Base-by-base conservation (phyloP, 2,797 vertebrate species). In the Nannoperca australis region DNA sequence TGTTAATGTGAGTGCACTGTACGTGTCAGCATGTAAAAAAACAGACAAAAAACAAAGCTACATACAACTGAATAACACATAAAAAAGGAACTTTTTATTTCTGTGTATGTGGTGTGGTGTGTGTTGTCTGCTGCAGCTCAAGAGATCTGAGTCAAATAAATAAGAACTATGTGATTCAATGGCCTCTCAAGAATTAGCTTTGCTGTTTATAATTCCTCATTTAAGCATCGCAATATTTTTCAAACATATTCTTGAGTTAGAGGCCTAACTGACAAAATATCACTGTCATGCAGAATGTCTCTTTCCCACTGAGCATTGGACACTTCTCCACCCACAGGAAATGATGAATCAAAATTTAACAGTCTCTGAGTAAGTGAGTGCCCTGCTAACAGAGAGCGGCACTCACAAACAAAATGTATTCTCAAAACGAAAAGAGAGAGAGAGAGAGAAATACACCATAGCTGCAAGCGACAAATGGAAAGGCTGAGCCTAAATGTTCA, bases 341-440 rank as follows among this genome's bases (percentile, higher is more conserved):
- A 84, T 65, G 71, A 89, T 87, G 69, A 87, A 82, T 87, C 71
- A 58, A 85, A 78, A 61, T 78, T 49, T 45, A 81, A 70, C 50
- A 20, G 68, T 71, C 55, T 78, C 74, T 58, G 67, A 49, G 73
- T 49, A 62, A 84, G 79, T 44, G 64, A 75, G 70, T 3, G 20
- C 71, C 44, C 64, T 13, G 7, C 72, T 72, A 65, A 79, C 63
- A 40, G 62, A 75, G 73, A 70, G 63, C n/a, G 54, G 22, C 51
- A 47, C 70, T 56, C 61, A 58, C 73, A 70, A 55, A 80, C 70
- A 78, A 66, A 75, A 76, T 72, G 58, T 76, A 34, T 58, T 79
- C 73, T 71, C 76, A 34, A 75, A 69, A 76, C 7, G 3, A 36
- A 36, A 36, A 36, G 10, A 36, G 10, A 36, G 10, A 10, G 2